phyloP scores from a whole-genome alignment of 1,140 invertebrate species.

The Popillia japonica region DNA sequence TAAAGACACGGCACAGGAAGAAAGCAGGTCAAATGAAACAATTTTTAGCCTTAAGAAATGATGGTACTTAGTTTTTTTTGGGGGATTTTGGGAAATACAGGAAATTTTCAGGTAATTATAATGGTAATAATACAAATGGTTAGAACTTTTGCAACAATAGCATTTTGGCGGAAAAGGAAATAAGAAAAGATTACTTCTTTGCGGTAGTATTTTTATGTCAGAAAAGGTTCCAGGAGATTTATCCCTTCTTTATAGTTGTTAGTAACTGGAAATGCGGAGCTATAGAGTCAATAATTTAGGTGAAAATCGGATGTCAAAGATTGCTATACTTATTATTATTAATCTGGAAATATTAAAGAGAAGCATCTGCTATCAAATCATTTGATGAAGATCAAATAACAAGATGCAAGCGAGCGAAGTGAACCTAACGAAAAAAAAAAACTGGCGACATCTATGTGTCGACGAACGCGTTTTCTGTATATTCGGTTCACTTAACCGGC shows the following conservation, averaged over 20 bases:
- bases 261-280: no score
- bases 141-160: no score
- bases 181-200: no score
- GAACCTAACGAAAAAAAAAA: not conserved
- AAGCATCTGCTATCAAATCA: not conserved
- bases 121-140: not conserved
- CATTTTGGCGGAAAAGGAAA: no score
- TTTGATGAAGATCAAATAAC: not conserved
- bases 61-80: not conserved
- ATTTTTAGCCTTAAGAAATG: not conserved
- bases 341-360: not conserved
- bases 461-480: conserved; percentile 6
- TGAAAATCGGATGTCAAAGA: no score
- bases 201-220: no score
- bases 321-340: not conserved
- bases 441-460: not conserved
- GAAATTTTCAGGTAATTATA: not conserved
- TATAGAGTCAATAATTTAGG: no score
- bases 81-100: not conserved
- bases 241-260: no score
- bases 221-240: no score
- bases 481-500: not conserved
- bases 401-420: conserved; percentile 1
- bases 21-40: not conserved
- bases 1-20: not conserved